Evolutionary conservation across 2,113 vertebrate species (phyloP), one percentile per base, ranked within the genome.

Genomic region (Planiliza haematocheilus): DNA sequence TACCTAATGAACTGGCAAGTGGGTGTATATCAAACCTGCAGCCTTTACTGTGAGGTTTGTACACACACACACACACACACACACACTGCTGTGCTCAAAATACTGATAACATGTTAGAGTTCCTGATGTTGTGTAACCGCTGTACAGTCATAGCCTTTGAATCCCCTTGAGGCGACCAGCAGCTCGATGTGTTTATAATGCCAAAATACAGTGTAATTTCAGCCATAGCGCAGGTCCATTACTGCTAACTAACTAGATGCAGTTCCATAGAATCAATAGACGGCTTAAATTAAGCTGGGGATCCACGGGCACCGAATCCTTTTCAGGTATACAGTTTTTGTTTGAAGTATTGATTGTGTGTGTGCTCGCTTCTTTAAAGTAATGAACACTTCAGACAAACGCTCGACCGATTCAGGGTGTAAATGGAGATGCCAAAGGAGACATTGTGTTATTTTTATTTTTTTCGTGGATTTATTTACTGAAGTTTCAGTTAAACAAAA

Each of bases 241-340:
- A 66, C 69, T 57, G 46, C 51, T 66, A 82, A 76, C 67, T 50
- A 74, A 84, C 46, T 79, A 74, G 79, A 79, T 77, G 74, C 56
- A 45, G 51, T 46, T 82, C 41, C 24, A 61, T 2, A 38, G 71
- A 77, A 74, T 88, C 70, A 12, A 78, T 88, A 56, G 59, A 81
- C 58, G 59, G 45, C 55, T 73, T 36, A 49, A 82, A 67, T 83
- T 16, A 72, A 82, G 49, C 57, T 7, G 20, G 24, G 49, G 20
- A 72, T 68, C 48, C 20, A 13, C 21, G 37, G 63, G 43, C 20
- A 24, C 46, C 7, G 38, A 69, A 51, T 62, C 63, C 21, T 36
- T 71, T 46, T 58, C 62, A 66, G 17, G 65, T 53, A 36, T 18
- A 45, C 46, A 17, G 17, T 46, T 81, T 81, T 74, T 59, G 48